Evolutionary conservation across 2,113 vertebrate genomes (phyloP).

Genomic region (Muntiacus reevesi): DNA sequence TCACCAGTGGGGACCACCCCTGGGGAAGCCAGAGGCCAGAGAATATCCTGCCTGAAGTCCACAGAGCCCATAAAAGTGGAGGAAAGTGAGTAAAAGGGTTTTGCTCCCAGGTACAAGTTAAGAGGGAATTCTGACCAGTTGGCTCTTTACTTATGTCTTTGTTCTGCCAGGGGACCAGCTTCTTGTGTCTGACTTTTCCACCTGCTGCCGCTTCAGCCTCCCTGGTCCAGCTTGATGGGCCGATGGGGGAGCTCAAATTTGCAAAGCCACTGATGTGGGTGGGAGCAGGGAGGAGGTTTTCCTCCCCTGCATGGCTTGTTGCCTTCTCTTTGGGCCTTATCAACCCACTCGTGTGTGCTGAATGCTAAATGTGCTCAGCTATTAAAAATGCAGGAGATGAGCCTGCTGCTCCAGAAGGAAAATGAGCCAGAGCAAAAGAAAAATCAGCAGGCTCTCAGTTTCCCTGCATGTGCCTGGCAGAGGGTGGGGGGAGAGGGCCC

Average conservation of each 20-base stretch:
- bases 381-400: constrained; percentile 71
- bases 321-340: constrained; percentile 60
- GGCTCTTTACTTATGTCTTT: background rate
- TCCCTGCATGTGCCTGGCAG: background rate
- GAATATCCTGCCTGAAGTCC: background rate
- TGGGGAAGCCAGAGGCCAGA: background rate
- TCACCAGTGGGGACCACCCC: background rate
- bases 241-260: background rate
- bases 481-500: background rate
- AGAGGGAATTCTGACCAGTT: background rate
- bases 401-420: constrained; percentile 57
- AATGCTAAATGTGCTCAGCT: constrained; percentile 65
- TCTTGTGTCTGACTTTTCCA: background rate
- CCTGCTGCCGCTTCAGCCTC: background rate
- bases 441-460: constrained; percentile 26
- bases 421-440: constrained; percentile 54
- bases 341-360: constrained; percentile 51
- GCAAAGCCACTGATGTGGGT: background rate
- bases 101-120: background rate
- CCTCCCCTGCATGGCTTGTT: constrained; percentile 34
- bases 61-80: background rate
- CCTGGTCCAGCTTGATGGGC: background rate
- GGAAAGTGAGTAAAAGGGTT: background rate
- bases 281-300: background rate
- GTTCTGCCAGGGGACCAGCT: background rate